phyloP scores from a whole-genome alignment of 2,797 vertebrate genomes.

The Eleutherodactylus coqui region DNA sequence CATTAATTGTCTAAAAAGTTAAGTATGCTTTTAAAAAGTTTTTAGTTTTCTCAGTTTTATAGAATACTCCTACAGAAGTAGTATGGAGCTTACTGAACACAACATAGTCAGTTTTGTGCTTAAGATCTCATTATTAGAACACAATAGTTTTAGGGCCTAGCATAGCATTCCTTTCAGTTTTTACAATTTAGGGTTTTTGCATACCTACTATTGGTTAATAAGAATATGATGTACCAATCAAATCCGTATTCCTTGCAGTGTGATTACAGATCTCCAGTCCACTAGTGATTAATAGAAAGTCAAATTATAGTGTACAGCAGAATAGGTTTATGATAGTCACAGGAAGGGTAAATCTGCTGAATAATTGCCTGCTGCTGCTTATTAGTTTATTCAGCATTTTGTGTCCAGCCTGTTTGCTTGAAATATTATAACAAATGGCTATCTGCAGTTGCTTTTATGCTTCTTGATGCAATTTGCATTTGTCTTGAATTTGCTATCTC shows the following conservation, averaged over 20 bases:
- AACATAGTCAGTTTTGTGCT: no score
- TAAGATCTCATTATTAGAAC: no score
- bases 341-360: not conserved
- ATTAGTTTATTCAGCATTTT: not conserved
- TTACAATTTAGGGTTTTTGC: no score
- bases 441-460: not conserved
- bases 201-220: no score
- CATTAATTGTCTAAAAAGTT: no score
- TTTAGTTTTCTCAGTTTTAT: no score
- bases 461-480: not conserved
- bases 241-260: not conserved
- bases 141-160: no score
- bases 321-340: not conserved
- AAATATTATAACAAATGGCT: not conserved
- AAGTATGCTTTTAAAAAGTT: no score
- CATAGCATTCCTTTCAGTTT: no score
- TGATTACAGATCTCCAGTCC: not conserved
- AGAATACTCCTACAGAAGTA: no score
- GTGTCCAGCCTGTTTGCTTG: not conserved
- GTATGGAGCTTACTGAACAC: not conserved
- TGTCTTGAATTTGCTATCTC: slow-evolving; percentile 15
- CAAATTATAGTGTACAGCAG: no score
- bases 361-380: not conserved
- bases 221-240: no score
- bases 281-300: not conserved